Conservation (phyloP, 2,113 vertebrate genomes). For the Paralichthys olivaceus region DNA sequence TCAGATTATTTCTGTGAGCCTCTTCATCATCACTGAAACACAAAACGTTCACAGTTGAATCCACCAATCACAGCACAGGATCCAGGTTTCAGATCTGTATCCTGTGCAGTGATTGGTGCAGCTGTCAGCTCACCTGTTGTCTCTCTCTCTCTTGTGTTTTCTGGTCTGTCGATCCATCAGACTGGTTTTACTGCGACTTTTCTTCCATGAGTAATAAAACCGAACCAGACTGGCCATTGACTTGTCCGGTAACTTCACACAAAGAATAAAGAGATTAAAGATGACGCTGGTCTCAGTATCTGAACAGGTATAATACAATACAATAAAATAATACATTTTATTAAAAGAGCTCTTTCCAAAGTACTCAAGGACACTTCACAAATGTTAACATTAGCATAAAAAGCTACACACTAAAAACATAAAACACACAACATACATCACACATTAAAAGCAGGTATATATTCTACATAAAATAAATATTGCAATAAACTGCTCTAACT, state of each 20-base stretch:
- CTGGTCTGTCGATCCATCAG: constrained; percentile 97
- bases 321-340: no score
- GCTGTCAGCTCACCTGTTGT: constrained; percentile 85
- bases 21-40: constrained; percentile 93
- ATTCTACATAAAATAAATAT: no score
- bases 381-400: no score
- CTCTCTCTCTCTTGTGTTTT: constrained; percentile 92
- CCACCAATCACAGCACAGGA: background rate
- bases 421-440: no score
- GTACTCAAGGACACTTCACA: no score
- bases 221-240: constrained; percentile 96
- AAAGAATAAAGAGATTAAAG: background rate
- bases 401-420: no score
- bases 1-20: constrained; percentile 80
- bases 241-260: constrained; percentile 92
- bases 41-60: background rate
- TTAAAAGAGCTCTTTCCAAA: no score
- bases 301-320: no score
- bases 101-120: background rate
- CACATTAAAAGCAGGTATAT: no score
- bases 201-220: constrained; percentile 99
- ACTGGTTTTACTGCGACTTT: constrained; percentile 95
- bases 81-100: background rate
- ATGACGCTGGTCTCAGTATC: accelerated
- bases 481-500: background rate